phyloP scores from a whole-genome alignment of 23 tunicate genomes.

The Ciona savignyi region DNA sequence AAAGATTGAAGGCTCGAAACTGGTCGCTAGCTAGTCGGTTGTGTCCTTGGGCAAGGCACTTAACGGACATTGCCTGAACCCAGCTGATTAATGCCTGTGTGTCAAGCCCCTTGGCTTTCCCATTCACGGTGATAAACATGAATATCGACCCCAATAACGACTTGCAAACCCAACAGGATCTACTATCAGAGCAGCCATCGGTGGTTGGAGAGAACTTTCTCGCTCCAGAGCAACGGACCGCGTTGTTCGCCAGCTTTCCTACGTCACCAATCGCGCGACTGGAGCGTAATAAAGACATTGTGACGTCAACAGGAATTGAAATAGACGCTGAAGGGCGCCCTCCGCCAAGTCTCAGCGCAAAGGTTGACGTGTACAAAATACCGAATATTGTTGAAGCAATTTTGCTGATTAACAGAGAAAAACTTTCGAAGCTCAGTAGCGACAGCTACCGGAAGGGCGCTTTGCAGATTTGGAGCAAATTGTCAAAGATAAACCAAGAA shows the following conservation, averaged over 20 bases:
- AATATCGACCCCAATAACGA: too few relatives aligned
- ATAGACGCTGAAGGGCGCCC: background rate
- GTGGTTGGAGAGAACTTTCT: background rate
- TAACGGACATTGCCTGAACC: too few relatives aligned
- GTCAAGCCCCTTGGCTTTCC: too few relatives aligned
- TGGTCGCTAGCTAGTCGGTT: too few relatives aligned
- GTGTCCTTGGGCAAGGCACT: too few relatives aligned
- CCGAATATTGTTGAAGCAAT: background rate
- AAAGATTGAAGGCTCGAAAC: too few relatives aligned
- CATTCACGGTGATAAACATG: too few relatives aligned
- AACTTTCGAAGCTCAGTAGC: background rate
- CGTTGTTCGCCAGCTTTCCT: background rate
- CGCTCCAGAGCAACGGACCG: background rate
- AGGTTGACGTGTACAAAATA: background rate
- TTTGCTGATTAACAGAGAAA: background rate
- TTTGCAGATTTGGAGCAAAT: background rate
- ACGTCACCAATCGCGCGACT: background rate
- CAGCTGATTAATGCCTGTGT: too few relatives aligned
- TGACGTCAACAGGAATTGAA: background rate
- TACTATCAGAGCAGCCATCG: background rate
- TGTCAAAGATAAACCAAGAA: background rate
- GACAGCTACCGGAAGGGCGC: background rate
- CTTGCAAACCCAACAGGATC: too few relatives aligned
- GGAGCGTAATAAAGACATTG: background rate
- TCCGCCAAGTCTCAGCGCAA: background rate